Evolutionary conservation across 2,113 vertebrate genomes (phyloP).

Genomic region (Megaleporinus macrocephalus): DNA sequence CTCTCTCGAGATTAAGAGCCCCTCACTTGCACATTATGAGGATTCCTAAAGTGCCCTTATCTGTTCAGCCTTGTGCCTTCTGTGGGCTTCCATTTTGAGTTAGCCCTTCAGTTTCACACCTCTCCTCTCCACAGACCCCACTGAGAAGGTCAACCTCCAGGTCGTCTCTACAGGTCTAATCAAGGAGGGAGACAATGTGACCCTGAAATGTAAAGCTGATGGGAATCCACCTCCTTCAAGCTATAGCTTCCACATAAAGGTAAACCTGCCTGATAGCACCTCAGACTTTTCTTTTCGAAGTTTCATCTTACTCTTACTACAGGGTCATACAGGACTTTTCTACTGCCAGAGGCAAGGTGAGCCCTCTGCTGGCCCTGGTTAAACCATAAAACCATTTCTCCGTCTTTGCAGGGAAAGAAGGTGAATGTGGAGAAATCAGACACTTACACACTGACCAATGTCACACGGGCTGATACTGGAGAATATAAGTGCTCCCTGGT

Average conservation of each 20-base stretch:
- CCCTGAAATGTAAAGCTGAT: slow-evolving; percentile 89
- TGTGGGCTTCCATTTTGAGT: slow-evolving; percentile 20
- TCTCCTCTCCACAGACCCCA: slow-evolving; percentile 83
- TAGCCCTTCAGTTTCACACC: slow-evolving; percentile 9
- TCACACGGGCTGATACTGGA: slow-evolving; percentile 83
- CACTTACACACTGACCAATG: slow-evolving; percentile 76
- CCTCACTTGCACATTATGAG: slow-evolving; percentile 42
- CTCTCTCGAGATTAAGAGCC: slow-evolving; percentile 45
- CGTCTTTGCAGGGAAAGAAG: slow-evolving; percentile 63
- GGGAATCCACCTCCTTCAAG: slow-evolving; percentile 91
- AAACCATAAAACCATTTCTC: background rate
- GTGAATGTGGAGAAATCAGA: slow-evolving; percentile 73
- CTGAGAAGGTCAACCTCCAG: slow-evolving; percentile 87
- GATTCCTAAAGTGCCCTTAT: slow-evolving; percentile 41
- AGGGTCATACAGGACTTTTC: background rate
- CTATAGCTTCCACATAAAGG: slow-evolving; percentile 88
- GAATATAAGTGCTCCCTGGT: slow-evolving; percentile 90
- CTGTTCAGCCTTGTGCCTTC: slow-evolving; percentile 30
- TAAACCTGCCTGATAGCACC: slow-evolving; percentile 36
- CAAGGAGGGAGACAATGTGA: slow-evolving; percentile 91
- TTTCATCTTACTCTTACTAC: background rate
- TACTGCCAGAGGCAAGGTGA: background rate
- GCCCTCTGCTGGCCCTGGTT: background rate
- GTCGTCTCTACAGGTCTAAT: slow-evolving; percentile 78
- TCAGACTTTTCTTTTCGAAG: background rate